Conservation (phyloP, 2,797 vertebrate species). For the Sciurus vulgaris region DNA sequence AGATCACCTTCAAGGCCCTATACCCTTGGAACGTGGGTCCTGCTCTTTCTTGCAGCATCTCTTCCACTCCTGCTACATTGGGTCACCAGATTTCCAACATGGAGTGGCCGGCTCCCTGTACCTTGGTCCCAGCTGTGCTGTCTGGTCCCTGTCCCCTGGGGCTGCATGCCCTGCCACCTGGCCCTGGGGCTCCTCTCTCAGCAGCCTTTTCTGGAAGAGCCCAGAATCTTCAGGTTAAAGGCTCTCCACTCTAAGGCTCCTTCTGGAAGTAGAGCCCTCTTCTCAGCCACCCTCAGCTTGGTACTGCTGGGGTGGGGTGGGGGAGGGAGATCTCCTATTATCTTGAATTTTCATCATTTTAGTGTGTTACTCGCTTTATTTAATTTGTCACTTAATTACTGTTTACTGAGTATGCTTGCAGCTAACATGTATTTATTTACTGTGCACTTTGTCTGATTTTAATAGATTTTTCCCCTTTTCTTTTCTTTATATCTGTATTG, state of each 20-base stretch:
- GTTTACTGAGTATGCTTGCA: slow-evolving; percentile 67
- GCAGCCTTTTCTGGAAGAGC: slow-evolving; percentile 14
- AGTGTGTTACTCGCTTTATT: slow-evolving; percentile 72
- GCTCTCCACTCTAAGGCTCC: background rate
- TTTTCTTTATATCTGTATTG: slow-evolving; percentile 58
- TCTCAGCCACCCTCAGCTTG: background rate
- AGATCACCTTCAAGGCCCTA: background rate
- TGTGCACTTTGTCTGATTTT: slow-evolving; percentile 70
- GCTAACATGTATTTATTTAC: slow-evolving; percentile 75
- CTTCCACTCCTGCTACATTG: no score
- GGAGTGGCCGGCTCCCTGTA: background rate
- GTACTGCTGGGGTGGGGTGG: background rate
- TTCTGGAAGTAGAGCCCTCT: background rate
- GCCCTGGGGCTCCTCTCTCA: background rate
- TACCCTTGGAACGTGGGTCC: no score
- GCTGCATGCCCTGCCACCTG: background rate
- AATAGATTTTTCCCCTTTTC: slow-evolving; percentile 13
- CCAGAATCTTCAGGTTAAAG: background rate
- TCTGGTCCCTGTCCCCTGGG: background rate
- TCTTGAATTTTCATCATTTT: slow-evolving; percentile 71
- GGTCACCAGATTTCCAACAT: background rate
- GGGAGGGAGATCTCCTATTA: background rate
- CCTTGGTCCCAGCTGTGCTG: background rate
- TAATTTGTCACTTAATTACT: slow-evolving; percentile 81
- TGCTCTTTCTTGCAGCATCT: background rate